Evolutionary conservation across 30 jellyfish, hydroid and myxozoan species (phyloP).

Genomic region (Aurelia sp.): DNA sequence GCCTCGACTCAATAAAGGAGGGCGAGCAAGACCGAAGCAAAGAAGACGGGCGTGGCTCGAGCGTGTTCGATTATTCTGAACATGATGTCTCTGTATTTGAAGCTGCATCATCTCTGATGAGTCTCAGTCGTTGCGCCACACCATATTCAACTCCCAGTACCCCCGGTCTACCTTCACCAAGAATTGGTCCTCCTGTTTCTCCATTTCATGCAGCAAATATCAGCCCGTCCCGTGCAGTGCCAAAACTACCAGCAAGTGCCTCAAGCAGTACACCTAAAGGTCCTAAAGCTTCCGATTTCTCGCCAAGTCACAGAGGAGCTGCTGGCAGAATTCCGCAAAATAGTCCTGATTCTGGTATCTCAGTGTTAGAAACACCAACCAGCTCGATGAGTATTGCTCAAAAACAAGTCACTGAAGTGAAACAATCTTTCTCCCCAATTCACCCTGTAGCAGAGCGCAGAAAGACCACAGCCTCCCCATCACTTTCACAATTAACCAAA

Average conservation of each 20-base stretch:
- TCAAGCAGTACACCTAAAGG: conserved; percentile 94
- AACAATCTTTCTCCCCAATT: conserved; percentile 88
- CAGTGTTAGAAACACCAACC: conserved; percentile 46
- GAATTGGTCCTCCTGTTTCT: conserved; percentile 57
- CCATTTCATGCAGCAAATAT: conserved; percentile 48
- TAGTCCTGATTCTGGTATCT: conserved; percentile 97
- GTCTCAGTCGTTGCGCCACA: conserved; percentile 93
- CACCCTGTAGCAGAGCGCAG: conserved; percentile 75
- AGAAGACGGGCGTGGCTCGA: conserved; percentile 47
- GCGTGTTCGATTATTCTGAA: conserved; percentile 29
- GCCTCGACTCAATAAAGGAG: conserved; percentile 75
- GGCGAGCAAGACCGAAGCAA: conserved; percentile 60
- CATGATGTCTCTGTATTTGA: conserved; percentile 89
- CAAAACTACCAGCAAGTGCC: conserved; percentile 25
- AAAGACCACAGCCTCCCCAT: conserved; percentile 59
- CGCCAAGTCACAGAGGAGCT: conserved; percentile 55
- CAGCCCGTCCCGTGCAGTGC: conserved; percentile 71
- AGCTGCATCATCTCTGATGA: conserved; percentile 95
- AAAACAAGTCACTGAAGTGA: conserved; percentile 39
- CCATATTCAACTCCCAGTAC: conserved; percentile 96
- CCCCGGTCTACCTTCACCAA: conserved; percentile 90
- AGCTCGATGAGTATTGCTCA: conserved; percentile 17
- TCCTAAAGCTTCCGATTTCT: conserved; percentile 32
- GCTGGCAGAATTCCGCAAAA: conserved; percentile 70
- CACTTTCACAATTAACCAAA: conserved; percentile 61